A percentile compares a stretch with the other conserved stretches of the same genome.
phyloP scores from a whole-genome alignment of 2,113 vertebrate species.

The Climacteris rufus region DNA sequence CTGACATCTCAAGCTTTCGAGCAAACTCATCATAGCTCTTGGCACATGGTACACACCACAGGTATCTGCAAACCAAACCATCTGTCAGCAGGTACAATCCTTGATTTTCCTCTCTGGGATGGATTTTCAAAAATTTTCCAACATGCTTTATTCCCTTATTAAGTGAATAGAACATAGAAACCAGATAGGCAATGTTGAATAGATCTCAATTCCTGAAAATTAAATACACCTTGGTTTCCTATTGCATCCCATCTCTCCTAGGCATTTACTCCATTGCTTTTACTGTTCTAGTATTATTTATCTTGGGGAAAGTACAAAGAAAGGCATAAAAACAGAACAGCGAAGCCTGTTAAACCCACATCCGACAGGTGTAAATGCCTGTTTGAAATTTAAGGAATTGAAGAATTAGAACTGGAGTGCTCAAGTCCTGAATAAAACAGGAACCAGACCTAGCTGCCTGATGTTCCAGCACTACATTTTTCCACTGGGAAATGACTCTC shows the following conservation, averaged over 20 bases:
- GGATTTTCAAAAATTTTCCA: not conserved
- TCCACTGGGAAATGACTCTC: not conserved
- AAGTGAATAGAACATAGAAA: not conserved
- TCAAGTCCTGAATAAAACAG: slow-evolving; percentile 2
- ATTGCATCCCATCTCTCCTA: not conserved
- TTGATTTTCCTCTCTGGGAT: not conserved
- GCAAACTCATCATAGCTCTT: not conserved
- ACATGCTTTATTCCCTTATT: not conserved
- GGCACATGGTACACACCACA: not conserved
- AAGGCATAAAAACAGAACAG: not conserved
- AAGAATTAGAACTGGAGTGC: not conserved
- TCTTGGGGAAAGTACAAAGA: not conserved
- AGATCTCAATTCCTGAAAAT: not conserved
- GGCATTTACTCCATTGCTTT: not conserved
- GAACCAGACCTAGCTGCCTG: not conserved
- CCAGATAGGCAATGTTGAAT: not conserved
- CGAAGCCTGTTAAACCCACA: not conserved
- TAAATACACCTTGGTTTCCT: not conserved
- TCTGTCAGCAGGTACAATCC: not conserved
- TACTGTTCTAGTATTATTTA: not conserved
- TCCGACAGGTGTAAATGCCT: not conserved
- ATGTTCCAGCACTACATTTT: not conserved
- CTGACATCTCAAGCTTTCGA: not conserved
- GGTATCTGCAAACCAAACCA: not conserved
- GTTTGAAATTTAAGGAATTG: not conserved